phyloP scores from a whole-genome alignment of 2,888 invertebrate genomes.

The Margaritifera margaritifera region DNA sequence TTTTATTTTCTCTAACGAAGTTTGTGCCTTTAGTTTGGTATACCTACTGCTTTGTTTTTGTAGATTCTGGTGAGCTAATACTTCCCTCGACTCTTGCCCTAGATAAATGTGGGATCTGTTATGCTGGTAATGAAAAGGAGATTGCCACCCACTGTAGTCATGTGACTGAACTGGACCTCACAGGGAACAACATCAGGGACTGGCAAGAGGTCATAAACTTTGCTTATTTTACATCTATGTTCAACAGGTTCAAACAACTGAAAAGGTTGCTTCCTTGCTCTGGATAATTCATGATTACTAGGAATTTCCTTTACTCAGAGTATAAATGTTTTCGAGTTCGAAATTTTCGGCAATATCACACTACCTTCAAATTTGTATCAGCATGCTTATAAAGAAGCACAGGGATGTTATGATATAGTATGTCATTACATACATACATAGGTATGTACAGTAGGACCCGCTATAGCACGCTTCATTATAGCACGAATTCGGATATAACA shows the following conservation, averaged over 20 bases:
- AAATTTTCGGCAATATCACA: no score
- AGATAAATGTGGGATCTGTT: constrained; percentile 92
- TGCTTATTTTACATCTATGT: background rate
- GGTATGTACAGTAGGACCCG: no score
- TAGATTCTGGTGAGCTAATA: constrained; percentile 47
- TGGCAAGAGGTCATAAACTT: constrained; percentile 85
- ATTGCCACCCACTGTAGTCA: constrained; percentile 73
- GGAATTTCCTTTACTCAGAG: no score
- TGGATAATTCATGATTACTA: no score
- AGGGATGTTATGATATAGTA: no score
- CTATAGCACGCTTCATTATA: no score
- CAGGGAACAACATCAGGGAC: constrained; percentile 89
- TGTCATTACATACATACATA: no score
- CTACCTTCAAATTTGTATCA: no score
- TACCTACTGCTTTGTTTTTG: constrained; percentile 8
- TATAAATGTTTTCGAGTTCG: no score
- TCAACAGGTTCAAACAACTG: background rate
- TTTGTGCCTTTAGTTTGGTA: background rate
- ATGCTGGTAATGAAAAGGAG: constrained; percentile 79
- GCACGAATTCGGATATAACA: no score
- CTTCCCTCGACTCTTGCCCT: constrained; percentile 80
- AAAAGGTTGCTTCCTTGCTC: no score
- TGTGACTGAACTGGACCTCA: constrained; percentile 94
- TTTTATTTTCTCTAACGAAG: background rate
- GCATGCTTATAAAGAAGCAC: no score